Conservation (phyloP, 2,888 invertebrate genomes). For the Aromia moschata region DNA sequence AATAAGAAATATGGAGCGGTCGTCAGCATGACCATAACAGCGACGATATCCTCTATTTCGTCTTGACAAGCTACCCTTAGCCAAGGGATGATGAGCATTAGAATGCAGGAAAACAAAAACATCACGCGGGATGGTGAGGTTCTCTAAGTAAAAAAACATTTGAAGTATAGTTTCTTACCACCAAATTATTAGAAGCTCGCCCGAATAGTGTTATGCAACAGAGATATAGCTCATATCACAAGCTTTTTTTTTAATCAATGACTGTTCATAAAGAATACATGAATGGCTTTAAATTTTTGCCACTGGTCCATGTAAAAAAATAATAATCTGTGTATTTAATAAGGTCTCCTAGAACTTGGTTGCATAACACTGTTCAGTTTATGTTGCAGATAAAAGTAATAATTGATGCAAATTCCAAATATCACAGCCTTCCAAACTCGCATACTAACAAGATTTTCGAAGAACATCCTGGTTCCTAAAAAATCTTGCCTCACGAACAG, state of each 20-base stretch:
- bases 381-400: not conserved
- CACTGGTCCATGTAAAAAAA: no score
- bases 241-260: no score
- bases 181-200: no score
- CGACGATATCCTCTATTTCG: conserved; percentile 89
- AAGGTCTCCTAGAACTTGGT: no score
- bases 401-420: conserved; percentile 6
- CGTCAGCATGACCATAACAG: conserved; percentile 92
- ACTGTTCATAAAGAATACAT: no score
- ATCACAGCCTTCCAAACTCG: no score
- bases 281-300: no score
- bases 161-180: no score
- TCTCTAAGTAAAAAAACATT: no score
- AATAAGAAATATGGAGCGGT: conserved; percentile 97
- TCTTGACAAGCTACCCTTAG: conserved; percentile 85
- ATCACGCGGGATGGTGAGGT: conserved; percentile 91
- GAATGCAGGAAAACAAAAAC: conserved; percentile 91
- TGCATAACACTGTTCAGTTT: not conserved
- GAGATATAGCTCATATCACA: no score
- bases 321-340: no score
- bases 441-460: conserved; percentile 85
- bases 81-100: conserved; percentile 87
- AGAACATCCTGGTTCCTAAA: conserved; percentile 92
- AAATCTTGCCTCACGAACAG: conserved; percentile 89
- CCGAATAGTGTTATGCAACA: no score